A percentile compares a stretch with the other conserved stretches of the same genome.
phyloP scores from a whole-genome alignment of 2,113 vertebrate species.

The Setophaga petechia region DNA sequence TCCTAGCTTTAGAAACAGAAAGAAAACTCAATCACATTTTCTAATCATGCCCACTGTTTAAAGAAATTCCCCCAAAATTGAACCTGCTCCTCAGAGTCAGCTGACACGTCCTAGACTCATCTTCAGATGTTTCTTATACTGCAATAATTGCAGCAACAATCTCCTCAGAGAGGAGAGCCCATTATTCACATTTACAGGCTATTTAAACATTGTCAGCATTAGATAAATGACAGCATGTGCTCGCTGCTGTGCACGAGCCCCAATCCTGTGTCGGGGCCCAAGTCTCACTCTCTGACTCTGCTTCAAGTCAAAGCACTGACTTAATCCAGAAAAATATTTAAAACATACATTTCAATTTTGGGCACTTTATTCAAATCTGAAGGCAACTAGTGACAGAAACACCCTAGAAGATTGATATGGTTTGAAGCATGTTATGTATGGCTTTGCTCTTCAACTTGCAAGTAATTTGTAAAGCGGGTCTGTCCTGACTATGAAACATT shows the following conservation, averaged over 20 bases:
- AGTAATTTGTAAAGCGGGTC: slow-evolving; percentile 79
- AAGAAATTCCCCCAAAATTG: background rate
- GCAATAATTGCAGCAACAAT: background rate
- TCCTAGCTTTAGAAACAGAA: background rate
- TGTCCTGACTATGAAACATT: slow-evolving; percentile 89
- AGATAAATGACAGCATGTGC: background rate
- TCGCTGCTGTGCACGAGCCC: background rate
- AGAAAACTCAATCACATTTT: background rate
- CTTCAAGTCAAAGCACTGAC: background rate
- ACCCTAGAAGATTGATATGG: slow-evolving; percentile 62
- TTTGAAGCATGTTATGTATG: slow-evolving; percentile 67
- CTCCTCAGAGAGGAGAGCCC: background rate
- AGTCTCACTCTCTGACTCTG: background rate
- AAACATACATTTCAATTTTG: slow-evolving; percentile 22
- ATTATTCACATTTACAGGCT: background rate
- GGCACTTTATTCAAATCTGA: slow-evolving; percentile 66
- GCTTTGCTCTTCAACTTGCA: slow-evolving; percentile 72
- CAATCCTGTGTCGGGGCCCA: rapidly evolving
- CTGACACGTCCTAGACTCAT: background rate
- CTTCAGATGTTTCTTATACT: background rate
- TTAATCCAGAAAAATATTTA: slow-evolving; percentile 3
- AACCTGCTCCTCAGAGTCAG: background rate
- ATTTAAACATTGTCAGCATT: background rate
- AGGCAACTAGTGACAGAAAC: slow-evolving; percentile 54
- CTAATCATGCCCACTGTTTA: rapidly evolving